Conservation (phyloP, 2,888 invertebrate genomes). For the Pheosia gnoma region DNA sequence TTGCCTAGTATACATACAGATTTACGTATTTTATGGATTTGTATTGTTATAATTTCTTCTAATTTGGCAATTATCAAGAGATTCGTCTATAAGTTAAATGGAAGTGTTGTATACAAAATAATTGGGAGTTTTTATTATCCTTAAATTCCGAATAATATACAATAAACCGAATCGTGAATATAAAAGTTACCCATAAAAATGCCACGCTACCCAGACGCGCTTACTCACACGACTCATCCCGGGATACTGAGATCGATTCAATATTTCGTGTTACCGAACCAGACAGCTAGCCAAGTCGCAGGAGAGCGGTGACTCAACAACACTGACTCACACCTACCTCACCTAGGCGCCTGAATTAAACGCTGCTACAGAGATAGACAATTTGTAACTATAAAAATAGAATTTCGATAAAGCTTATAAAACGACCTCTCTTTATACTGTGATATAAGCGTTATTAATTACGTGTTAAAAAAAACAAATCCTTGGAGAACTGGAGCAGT, state of each 20-base stretch:
- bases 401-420: too few relatives aligned
- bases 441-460: too few relatives aligned
- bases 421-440: too few relatives aligned
- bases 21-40: too few relatives aligned
- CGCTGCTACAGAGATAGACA: slow-evolving; percentile 14
- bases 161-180: slow-evolving; percentile 16
- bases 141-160: not conserved
- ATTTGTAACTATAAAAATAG: not conserved
- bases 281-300: slow-evolving; percentile 35
- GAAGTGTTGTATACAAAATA: too few relatives aligned
- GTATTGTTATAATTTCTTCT: too few relatives aligned
- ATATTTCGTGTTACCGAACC: slow-evolving; percentile 49
- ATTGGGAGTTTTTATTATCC: too few relatives aligned
- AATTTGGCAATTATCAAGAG: too few relatives aligned
- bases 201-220: slow-evolving; percentile 16
- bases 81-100: too few relatives aligned
- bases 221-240: slow-evolving; percentile 51
- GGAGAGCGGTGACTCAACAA: slow-evolving; percentile 37
- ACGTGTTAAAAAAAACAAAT: too few relatives aligned
- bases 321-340: slow-evolving; percentile 48
- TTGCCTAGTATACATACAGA: not conserved
- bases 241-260: slow-evolving; percentile 38
- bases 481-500: too few relatives aligned
- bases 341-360: slow-evolving; percentile 55
- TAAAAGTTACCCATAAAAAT: slow-evolving; percentile 28